Base-by-base conservation (phyloP, 2,888 invertebrate genomes). In the Trissonchulus sp. region DNA sequence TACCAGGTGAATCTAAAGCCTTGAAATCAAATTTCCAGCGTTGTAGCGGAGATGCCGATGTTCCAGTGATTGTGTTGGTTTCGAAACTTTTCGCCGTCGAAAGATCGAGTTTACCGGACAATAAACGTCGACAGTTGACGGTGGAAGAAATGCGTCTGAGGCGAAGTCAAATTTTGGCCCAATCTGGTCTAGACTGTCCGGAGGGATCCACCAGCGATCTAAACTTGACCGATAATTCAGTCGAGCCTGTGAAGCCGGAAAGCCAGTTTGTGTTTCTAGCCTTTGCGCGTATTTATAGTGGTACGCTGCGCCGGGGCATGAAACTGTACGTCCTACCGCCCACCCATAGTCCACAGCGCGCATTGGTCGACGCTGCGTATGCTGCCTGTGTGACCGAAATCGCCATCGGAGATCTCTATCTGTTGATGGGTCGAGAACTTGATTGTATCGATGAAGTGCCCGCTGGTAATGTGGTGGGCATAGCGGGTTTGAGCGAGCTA, bases 401-500 rank as follows among this genome's bases (percentile, higher is more conserved):
- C 82, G 38, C 80, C 78, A 1, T 97, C 18, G 89, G 90, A 71
- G 90, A 91, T 77, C 86, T 99, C 0, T 99, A 93, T 83, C 87
- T 95, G 79, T 88, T 98, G 77, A 93, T 97, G 92, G 99, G 98
- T 3, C 89, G 93, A 80, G 97, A 98, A 81, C 85, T 97, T 74
- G 91, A 93, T 84, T 84, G 87, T 0, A 88, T 96, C 60, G 90
- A 91, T 36, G 89, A 90, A 83, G 91, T 93, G 0, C 90, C 92
- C 1, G 93, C 94, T 65, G 98, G 98, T 2, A 95, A 94, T 85
- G 91, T 98, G 77, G 89, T 74, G 35, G 78, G 73, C n/a, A 75
- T 76, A 69, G 77, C 63, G 23, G 86, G 86, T 73, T 93, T 97
- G 78, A 92, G 93, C 81, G 90, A 92, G 0, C 90, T 91, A 81